Evolutionary conservation across 1,140 invertebrate genomes (phyloP).

Genomic region (Drosophila bipectinata): DNA sequence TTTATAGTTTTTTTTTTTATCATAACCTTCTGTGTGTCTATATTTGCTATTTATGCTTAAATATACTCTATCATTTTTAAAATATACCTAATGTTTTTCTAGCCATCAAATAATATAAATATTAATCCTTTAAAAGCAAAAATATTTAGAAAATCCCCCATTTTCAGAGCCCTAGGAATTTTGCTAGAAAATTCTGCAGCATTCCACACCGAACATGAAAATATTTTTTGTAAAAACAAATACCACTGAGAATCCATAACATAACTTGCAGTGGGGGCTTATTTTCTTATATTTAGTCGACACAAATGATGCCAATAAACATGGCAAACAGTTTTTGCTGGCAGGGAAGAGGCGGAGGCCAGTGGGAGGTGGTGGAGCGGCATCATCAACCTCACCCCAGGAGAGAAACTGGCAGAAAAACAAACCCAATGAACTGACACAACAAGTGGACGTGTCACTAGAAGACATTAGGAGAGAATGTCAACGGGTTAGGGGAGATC

Average conservation of each 20-base stretch:
- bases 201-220: slow-evolving; percentile 26
- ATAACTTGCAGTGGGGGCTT: slow-evolving; percentile 18
- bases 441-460: slow-evolving; percentile 65
- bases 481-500: slow-evolving; percentile 15
- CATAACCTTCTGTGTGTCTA: too few species aligned
- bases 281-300: slow-evolving; percentile 40
- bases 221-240: slow-evolving; percentile 33
- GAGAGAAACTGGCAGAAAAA: slow-evolving; percentile 16
- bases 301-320: slow-evolving; percentile 77
- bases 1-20: too few species aligned
- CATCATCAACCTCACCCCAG: slow-evolving; percentile 20
- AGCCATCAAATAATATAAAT: not conserved
- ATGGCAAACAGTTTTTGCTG: slow-evolving; percentile 35
- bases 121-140: not conserved
- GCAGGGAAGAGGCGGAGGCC: slow-evolving; percentile 16
- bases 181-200: not conserved
- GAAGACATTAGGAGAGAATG: slow-evolving; percentile 7
- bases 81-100: not conserved
- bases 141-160: not conserved
- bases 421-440: slow-evolving; percentile 40
- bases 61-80: not conserved
- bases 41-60: too few species aligned
- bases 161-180: slow-evolving; percentile 2
- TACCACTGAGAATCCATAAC: slow-evolving; percentile 23
- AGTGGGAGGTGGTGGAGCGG: not conserved